Evolutionary conservation across 2,888 invertebrate species (phyloP).

Genomic region (Melieria crassipennis): DNA sequence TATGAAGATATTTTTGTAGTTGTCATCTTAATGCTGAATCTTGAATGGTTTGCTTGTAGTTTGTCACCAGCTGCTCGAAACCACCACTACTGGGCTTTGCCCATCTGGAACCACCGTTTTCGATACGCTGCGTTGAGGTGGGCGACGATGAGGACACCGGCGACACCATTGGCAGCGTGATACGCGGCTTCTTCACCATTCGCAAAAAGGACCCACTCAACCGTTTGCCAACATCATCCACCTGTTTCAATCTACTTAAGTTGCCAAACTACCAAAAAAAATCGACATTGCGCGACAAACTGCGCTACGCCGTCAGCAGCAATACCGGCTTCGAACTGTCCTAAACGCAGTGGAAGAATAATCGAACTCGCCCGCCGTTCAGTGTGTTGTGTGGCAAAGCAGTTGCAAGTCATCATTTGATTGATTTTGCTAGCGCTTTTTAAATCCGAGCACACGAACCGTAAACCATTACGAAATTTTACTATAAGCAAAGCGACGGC

Average conservation of each 20-base stretch:
- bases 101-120: slow-evolving; percentile 96
- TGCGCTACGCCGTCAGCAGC: slow-evolving; percentile 96
- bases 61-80: slow-evolving; percentile 95
- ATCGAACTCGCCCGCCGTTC: too few species aligned
- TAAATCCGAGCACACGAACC: too few species aligned
- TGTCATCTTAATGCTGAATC: background rate
- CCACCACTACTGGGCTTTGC: slow-evolving; percentile 96
- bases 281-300: slow-evolving; percentile 91
- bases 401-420: too few species aligned
- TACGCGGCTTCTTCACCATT: slow-evolving; percentile 97
- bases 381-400: too few species aligned
- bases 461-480: too few species aligned
- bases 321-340: slow-evolving; percentile 99
- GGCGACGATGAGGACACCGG: slow-evolving; percentile 97
- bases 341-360: slow-evolving; percentile 66
- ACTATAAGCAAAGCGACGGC: too few species aligned
- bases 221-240: slow-evolving; percentile 97
- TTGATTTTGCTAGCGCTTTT: too few species aligned
- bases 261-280: slow-evolving; percentile 98
- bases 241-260: slow-evolving; percentile 98
- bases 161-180: slow-evolving; percentile 83
- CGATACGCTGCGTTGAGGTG: slow-evolving; percentile 98
- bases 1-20: slow-evolving; percentile 55
- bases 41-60: slow-evolving; percentile 66
- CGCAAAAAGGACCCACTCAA: slow-evolving; percentile 93